A percentile compares a stretch with the other conserved stretches of the same genome.
These are phyloP conservation scores for Moxostoma hubbsi DNA, from an alignment of 2,797 vertebrate genomes.

Conservation along the genomic window DNA sequence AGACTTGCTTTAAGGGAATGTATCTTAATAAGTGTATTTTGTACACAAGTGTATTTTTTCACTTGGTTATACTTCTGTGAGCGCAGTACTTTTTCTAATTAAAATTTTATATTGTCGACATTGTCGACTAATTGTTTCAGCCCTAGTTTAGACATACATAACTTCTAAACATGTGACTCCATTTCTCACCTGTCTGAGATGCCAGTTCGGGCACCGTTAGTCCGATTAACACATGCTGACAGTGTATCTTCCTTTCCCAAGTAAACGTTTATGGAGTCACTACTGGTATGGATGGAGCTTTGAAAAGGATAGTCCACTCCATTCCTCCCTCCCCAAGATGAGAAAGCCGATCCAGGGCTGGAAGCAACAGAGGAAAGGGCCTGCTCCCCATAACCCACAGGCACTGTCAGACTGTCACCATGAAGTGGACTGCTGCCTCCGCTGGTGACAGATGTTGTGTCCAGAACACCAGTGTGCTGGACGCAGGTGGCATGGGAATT, in stretches of 20 bases:
- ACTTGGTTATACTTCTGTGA: too few species aligned
- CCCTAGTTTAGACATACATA: too few species aligned
- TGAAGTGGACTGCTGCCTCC: slow-evolving; percentile 82
- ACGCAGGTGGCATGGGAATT: slow-evolving; percentile 82
- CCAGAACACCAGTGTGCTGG: slow-evolving; percentile 74
- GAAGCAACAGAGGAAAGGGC: slow-evolving; percentile 80
- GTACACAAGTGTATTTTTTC: too few species aligned
- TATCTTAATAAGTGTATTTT: too few species aligned
- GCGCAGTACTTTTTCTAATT: too few species aligned
- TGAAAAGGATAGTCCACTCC: slow-evolving; percentile 81
- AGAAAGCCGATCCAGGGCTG: slow-evolving; percentile 83
- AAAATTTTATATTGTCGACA: too few species aligned
- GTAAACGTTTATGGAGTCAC: slow-evolving; percentile 83
- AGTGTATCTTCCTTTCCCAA: slow-evolving; percentile 76
- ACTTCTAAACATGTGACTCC: neutral
- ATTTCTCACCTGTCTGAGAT: slow-evolving; percentile 82
- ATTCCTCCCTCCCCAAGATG: slow-evolving; percentile 80
- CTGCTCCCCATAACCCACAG: slow-evolving; percentile 74
- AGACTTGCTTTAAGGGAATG: too few species aligned
- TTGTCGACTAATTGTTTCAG: too few species aligned
- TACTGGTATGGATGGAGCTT: slow-evolving; percentile 84
- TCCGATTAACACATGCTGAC: slow-evolving; percentile 75
- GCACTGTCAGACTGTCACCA: slow-evolving; percentile 66
- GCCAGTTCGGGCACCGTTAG: slow-evolving; percentile 76
- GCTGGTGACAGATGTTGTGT: slow-evolving; percentile 82